Evolutionary conservation across 2,888 invertebrate species (phyloP), one percentile per base, ranked within the genome.

Genomic region (Siphlonurus alternatus): DNA sequence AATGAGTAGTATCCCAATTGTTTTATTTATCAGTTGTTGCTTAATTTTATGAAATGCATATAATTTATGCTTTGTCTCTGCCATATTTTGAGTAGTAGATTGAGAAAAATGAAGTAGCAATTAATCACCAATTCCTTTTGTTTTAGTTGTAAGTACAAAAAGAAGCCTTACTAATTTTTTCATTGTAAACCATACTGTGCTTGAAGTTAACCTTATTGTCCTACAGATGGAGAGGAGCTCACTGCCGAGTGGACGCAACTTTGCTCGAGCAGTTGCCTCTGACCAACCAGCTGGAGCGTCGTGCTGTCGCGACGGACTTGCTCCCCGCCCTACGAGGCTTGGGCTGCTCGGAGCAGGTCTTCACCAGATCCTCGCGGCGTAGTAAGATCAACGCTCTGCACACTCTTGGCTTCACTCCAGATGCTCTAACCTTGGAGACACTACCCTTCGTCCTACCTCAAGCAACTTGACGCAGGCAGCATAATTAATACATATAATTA

Each of bases 281-380:
- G 3, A 76, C 76, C 7, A 75, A 75, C 2, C 71, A 74, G 18
- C 74, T 83, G 23, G 83, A 86, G 68, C 76, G 80, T 63, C 78
- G 77, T 67, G 76, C 81, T 0, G 73, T 84, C 3, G 76, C 81
- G 0, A 68, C 84, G 63, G 91, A 91, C 75, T 89, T 87, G 72
- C 81, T 88, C 74, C 80, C 90, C 0, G 73, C 77, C 1, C 77
- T 89, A 67, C 79, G 90, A 38, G 74, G 79, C 19, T 86, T 92
- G 64, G 86, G 87, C 68, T 81, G 88, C 67, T 77, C 81, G 56
- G 90, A 91, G 72, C 81, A 81, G 69, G 70, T 20, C n/a, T 56
- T 20, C 20, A n/a, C 7, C 5, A 56, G 56, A 22, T 5, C n/a
- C 5, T 56, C 56, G 7, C 56, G 56, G 5, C n/a, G 56, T 7